phyloP scores from a whole-genome alignment of 2,113 vertebrate genomes.

The Piprites chloris region DNA sequence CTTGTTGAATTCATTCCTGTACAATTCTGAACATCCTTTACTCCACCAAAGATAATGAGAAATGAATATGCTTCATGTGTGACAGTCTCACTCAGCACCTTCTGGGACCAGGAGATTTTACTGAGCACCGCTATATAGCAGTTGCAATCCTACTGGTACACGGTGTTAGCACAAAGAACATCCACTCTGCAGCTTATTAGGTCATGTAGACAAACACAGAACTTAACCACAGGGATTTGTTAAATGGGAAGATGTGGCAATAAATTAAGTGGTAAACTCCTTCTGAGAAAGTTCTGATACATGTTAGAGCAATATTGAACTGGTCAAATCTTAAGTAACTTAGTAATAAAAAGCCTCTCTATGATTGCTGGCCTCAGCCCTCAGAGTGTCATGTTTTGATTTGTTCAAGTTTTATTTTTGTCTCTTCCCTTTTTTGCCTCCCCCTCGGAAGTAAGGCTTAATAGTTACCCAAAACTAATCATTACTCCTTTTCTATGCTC shows the following conservation, averaged over 20 bases:
- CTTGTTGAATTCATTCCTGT: background rate
- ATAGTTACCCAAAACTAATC: background rate
- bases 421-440: too few species aligned
- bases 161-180: background rate
- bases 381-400: background rate
- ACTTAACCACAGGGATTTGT: background rate
- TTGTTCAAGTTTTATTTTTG: background rate
- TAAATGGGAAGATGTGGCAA: background rate
- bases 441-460: background rate
- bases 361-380: background rate
- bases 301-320: background rate
- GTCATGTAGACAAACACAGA: background rate
- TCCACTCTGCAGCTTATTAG: background rate
- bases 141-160: background rate
- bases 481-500: conserved; percentile 16
- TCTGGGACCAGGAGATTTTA: background rate
- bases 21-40: background rate
- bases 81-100: background rate
- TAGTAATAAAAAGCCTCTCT: background rate
- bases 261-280: background rate
- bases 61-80: background rate
- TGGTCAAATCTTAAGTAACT: background rate
- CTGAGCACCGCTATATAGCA: background rate
- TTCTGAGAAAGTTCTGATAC: background rate
- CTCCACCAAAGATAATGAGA: background rate